Evolutionary conservation across 2,797 vertebrate species (phyloP).

Genomic region (Dallia pectoralis): DNA sequence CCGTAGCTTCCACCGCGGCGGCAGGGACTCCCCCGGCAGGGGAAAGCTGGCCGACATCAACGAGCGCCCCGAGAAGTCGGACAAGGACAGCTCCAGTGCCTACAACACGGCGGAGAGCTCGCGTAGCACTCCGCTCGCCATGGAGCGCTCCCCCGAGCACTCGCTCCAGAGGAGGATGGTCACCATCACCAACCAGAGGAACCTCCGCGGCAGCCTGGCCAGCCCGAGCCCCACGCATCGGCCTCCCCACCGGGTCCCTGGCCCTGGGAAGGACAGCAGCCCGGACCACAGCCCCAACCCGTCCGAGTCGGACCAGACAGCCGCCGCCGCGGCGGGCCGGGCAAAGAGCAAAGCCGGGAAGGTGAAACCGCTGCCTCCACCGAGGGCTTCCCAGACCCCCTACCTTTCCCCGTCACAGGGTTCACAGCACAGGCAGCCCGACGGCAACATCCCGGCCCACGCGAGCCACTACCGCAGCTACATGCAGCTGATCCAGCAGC

Average conservation of each 20-base stretch:
- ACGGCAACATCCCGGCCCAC: constrained; percentile 81
- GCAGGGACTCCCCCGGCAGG: constrained; percentile 50
- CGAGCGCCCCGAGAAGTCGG: constrained; percentile 89
- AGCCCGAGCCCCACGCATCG: constrained; percentile 59
- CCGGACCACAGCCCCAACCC: constrained; percentile 69
- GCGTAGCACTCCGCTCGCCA: constrained; percentile 86
- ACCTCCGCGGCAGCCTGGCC: constrained; percentile 76
- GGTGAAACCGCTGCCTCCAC: constrained; percentile 17
- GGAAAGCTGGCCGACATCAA: constrained; percentile 82
- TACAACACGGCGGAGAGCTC: constrained; percentile 97
- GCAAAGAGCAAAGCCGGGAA: constrained; percentile 68
- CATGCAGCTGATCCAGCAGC: constrained; percentile 95
- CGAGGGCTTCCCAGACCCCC: constrained; percentile 73
- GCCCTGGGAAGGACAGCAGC: constrained; percentile 70
- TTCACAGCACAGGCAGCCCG: constrained; percentile 81
- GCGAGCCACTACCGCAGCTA: constrained; percentile 96
- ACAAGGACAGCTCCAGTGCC: constrained; percentile 97
- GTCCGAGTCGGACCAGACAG: constrained; percentile 67
- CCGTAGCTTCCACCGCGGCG: constrained; percentile 73
- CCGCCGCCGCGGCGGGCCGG: constrained; percentile 70
- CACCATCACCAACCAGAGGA: constrained; percentile 90
- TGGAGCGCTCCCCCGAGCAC: constrained; percentile 89
- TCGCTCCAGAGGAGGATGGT: constrained; percentile 86
- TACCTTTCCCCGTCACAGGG: constrained; percentile 90
- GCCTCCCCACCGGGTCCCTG: constrained; percentile 66